Evolutionary conservation across 2,888 invertebrate genomes (phyloP).

Genomic region (Lasiommata megera): DNA sequence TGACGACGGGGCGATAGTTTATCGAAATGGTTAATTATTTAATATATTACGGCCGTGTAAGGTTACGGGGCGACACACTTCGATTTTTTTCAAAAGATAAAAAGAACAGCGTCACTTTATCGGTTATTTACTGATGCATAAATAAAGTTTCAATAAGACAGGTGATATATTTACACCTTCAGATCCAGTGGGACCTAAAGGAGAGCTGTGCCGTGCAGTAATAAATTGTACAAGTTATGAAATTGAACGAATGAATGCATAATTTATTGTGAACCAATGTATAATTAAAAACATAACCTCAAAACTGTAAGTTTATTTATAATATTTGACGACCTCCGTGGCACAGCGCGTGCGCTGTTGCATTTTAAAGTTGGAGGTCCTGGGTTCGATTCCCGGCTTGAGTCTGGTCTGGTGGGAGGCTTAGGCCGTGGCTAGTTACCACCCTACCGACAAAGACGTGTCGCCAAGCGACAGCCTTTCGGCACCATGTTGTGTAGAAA

Average conservation of each 20-base stretch:
- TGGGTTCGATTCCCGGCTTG: too few species aligned
- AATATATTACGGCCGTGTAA: slow-evolving; percentile 22
- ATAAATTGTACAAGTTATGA: slow-evolving; percentile 5
- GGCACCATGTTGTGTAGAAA: too few species aligned
- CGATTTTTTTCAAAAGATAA: slow-evolving; percentile 13
- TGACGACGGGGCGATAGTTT: slow-evolving; percentile 33
- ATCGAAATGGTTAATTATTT: slow-evolving; percentile 28
- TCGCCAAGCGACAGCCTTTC: too few species aligned
- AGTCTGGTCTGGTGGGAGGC: too few species aligned
- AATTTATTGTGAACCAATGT: neutral
- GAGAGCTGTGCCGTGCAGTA: neutral
- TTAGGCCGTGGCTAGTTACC: too few species aligned
- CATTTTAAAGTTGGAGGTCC: too few species aligned
- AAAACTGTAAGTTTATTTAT: neutral
- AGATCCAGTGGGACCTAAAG: neutral
- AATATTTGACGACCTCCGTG: too few species aligned
- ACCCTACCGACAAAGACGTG: too few species aligned
- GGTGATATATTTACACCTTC: slow-evolving; percentile 7
- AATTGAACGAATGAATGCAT: neutral
- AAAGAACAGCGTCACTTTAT: neutral
- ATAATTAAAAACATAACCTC: neutral
- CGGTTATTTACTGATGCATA: slow-evolving; percentile 4
- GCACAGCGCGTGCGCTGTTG: too few species aligned
- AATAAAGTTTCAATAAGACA: slow-evolving; percentile 10
- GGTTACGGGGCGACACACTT: slow-evolving; percentile 14